A percentile compares a stretch with the other conserved stretches of the same genome.
phyloP scores from a whole-genome alignment of 1,140 invertebrate genomes.

The Carposina sasakii region DNA sequence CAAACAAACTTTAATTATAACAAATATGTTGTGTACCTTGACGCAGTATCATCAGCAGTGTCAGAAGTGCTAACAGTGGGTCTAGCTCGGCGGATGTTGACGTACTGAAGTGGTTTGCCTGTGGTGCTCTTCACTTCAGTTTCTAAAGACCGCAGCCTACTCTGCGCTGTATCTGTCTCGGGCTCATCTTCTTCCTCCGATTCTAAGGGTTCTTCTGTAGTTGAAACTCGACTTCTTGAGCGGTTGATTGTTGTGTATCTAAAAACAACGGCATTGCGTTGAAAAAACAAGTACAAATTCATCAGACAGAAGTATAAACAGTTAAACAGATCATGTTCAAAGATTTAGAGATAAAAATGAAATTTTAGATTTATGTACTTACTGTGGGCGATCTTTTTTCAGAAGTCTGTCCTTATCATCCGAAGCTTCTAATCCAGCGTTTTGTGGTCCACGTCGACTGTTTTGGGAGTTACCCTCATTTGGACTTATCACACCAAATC shows the following conservation, averaged over 20 bases:
- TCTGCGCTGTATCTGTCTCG: conserved; percentile 27
- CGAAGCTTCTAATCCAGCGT: conserved; percentile 75
- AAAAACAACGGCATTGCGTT: conserved; percentile 20
- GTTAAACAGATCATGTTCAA: not conserved
- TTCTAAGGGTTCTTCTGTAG: conserved; percentile 39
- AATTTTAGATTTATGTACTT: conserved; percentile 43
- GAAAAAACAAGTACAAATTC: conserved; percentile 17
- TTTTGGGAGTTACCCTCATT: conserved; percentile 53
- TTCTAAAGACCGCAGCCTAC: conserved; percentile 18
- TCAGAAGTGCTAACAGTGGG: conserved; percentile 60
- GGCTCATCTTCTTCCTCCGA: conserved; percentile 49
- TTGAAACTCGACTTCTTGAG: conserved; percentile 38
- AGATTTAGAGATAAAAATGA: not conserved
- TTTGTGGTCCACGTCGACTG: conserved; percentile 80
- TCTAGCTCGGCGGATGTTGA: conserved; percentile 77
- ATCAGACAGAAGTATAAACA: conserved; percentile 23
- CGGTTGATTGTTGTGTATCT: conserved; percentile 74
- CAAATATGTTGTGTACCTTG: no score
- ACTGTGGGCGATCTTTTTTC: conserved; percentile 77
- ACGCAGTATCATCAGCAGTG: conserved; percentile 43
- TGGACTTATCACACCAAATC: not conserved
- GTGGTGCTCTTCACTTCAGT: conserved; percentile 49
- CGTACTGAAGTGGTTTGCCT: conserved; percentile 73
- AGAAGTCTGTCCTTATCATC: conserved; percentile 44
- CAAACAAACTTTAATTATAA: no score